A percentile compares a stretch with the other conserved stretches of the same genome.
phyloP scores from a whole-genome alignment of 2,797 vertebrate genomes.

The Ispidina picta region DNA sequence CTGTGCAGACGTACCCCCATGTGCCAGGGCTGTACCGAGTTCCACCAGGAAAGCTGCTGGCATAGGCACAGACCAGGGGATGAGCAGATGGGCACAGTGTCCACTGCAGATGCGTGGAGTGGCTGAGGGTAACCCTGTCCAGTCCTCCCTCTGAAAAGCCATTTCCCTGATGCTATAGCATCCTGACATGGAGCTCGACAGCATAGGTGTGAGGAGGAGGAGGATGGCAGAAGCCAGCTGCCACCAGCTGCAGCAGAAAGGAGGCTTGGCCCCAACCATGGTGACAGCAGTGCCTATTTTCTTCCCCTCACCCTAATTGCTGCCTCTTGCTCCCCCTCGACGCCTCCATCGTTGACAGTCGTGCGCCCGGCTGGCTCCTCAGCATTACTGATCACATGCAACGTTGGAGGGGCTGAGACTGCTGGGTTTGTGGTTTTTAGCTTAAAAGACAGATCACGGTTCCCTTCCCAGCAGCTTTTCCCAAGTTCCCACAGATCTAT shows the following conservation, averaged over 20 bases:
- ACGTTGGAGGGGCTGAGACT: neutral
- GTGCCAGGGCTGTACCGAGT: neutral
- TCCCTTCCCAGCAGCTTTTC: neutral
- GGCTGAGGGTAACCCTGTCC: neutral
- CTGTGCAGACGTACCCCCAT: accelerated
- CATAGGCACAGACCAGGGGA: neutral
- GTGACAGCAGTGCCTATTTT: neutral
- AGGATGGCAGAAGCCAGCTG: accelerated
- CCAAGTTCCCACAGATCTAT: conserved; percentile 35
- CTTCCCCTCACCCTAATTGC: neutral
- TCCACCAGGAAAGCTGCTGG: neutral
- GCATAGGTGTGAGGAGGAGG: accelerated
- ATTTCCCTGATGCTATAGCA: neutral
- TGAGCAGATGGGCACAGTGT: accelerated
- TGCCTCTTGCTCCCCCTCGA: neutral
- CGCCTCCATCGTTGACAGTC: neutral
- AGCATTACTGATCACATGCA: neutral
- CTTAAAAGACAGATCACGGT: neutral
- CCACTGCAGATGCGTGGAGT: neutral
- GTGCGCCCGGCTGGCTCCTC: neutral
- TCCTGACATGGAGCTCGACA: accelerated
- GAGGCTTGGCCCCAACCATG: neutral
- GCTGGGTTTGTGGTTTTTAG: neutral
- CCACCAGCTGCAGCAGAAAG: neutral
- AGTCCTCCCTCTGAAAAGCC: neutral